Evolutionary conservation across 2,888 invertebrate genomes (phyloP).

Genomic region (Neria commutata): DNA sequence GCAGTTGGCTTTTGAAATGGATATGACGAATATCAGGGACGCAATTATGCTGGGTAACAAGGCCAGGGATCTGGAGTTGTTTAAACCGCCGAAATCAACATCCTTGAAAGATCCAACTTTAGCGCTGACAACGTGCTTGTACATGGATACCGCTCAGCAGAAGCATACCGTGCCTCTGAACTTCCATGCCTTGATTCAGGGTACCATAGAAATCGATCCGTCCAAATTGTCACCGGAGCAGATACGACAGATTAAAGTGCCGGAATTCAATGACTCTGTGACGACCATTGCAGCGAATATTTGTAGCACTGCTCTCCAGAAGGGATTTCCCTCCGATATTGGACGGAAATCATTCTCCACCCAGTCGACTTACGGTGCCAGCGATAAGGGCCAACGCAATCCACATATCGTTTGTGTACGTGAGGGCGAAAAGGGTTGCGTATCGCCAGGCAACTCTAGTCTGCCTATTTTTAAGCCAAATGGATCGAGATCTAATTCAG

Average conservation of each 20-base stretch:
- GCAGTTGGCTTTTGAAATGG: constrained; percentile 52
- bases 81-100: background rate
- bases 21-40: constrained; percentile 46
- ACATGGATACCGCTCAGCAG: background rate
- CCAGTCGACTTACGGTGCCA: background rate
- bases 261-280: constrained; percentile 46
- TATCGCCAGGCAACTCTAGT: constrained; percentile 30
- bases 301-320: constrained; percentile 46
- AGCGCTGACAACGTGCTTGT: constrained; percentile 13
- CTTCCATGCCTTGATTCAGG: constrained; percentile 48
- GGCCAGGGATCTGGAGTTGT: background rate
- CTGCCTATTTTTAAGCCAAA: constrained; percentile 13
- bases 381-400: background rate
- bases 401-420: constrained; percentile 31
- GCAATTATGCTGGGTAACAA: constrained; percentile 32
- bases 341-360: constrained; percentile 24
- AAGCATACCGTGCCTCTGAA: constrained; percentile 38
- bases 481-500: background rate
- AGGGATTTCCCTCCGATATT: constrained; percentile 36
- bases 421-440: constrained; percentile 30
- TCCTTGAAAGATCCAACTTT: constrained; percentile 21
- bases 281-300: constrained; percentile 49
- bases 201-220: constrained; percentile 43
- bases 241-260: constrained; percentile 32
- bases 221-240: constrained; percentile 35